Conservation (phyloP, 1,140 invertebrate genomes). For the Oscheius sp. region DNA sequence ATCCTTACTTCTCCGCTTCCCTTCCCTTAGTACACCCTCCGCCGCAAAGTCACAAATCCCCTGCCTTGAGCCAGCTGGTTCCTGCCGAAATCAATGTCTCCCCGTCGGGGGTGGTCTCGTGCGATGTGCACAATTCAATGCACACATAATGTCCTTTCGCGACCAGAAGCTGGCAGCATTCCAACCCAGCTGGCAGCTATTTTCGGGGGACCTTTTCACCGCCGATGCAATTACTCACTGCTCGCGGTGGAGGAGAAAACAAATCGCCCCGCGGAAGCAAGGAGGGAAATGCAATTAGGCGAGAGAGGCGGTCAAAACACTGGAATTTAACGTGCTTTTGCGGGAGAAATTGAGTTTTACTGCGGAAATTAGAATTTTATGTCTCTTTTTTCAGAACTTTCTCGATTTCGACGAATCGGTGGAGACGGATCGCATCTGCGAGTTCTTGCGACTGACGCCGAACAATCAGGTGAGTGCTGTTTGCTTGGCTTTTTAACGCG, state of each 20-base stretch:
- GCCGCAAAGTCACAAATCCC: too few species aligned
- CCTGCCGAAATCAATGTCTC: neutral
- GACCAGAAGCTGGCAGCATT: too few species aligned
- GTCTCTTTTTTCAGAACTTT: slow-evolving; percentile 30
- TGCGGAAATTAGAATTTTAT: neutral
- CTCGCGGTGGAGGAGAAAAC: neutral
- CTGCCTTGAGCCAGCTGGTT: neutral
- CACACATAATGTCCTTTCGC: too few species aligned
- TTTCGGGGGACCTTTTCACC: too few species aligned
- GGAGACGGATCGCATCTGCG: slow-evolving; percentile 29
- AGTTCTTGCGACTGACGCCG: slow-evolving; percentile 31
- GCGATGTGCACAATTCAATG: neutral
- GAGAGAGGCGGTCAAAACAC: neutral
- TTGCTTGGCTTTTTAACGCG: neutral
- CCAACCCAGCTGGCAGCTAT: too few species aligned
- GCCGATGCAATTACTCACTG: too few species aligned
- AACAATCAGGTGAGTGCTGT: slow-evolving; percentile 29
- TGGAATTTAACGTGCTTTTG: neutral
- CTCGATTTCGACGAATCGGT: slow-evolving; percentile 41
- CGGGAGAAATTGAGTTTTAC: neutral
- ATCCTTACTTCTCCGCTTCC: too few species aligned
- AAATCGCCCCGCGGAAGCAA: neutral
- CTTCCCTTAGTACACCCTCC: too few species aligned
- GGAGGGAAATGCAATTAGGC: neutral
- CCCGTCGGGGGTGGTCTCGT: neutral